Conservation (phyloP, 92 coral and sea anemone species). For the Nematostella vectensis region DNA sequence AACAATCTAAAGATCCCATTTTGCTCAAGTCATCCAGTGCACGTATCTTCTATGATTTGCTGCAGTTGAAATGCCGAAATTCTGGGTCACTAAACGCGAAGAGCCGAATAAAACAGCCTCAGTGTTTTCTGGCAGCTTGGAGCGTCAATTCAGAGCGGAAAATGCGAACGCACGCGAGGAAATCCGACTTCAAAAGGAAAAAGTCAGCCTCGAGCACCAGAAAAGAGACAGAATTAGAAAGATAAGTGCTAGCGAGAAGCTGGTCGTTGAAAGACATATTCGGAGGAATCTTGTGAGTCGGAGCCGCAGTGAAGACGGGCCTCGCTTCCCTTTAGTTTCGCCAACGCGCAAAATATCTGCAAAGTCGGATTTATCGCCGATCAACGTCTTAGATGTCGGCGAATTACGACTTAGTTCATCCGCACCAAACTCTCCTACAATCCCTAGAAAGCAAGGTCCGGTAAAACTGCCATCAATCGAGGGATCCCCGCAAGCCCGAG, state of each 20-base stretch:
- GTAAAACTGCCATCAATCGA: background rate
- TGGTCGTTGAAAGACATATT: slow-evolving; percentile 2
- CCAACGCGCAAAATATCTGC: background rate
- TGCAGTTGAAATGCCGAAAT: background rate
- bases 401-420: background rate
- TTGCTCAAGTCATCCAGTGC: too few relatives aligned
- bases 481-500: too few relatives aligned
- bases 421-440: slow-evolving; percentile 1
- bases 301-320: background rate
- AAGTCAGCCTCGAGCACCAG: slow-evolving; percentile 9
- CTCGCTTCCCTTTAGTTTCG: background rate
- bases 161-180: slow-evolving; percentile 23
- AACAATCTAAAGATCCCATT: background rate
- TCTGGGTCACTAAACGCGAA: background rate
- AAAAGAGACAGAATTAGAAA: slow-evolving; percentile 7
- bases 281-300: background rate
- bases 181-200: slow-evolving; percentile 14
- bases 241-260: slow-evolving; percentile 11
- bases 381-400: background rate
- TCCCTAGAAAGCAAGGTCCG: background rate
- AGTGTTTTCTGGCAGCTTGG: slow-evolving; percentile 17
- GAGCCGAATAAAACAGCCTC: background rate
- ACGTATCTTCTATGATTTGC: too few relatives aligned
- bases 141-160: slow-evolving; percentile 14
- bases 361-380: background rate